Evolutionary conservation across 2,113 vertebrate genomes (phyloP), one percentile per base, ranked within the genome.

Genomic region (Progne subis): DNA sequence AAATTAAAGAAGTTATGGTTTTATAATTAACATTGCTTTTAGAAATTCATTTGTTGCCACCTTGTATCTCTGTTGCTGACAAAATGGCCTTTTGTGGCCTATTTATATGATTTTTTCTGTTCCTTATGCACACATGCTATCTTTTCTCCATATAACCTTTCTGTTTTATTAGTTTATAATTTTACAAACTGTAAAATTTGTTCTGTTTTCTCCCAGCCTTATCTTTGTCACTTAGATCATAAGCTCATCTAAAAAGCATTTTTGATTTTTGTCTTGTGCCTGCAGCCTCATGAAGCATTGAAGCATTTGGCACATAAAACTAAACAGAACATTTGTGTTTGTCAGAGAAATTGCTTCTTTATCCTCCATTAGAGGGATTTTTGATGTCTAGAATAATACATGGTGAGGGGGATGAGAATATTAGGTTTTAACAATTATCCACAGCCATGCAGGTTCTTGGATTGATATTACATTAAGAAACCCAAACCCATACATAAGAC

Each of bases 401-500:
- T 79, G 37, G 3, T 53, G 43, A 19, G 17, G 7, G 7, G 14
- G 3, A 39, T 71, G 61, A 68, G 13, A 52, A 6, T 69, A 34
- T 24, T 69, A 37, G 12, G 43, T 80, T 77, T 76, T 65, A 39
- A 52, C 32, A 52, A 3, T 37, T 72, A 9, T 21, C 28, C 60
- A 3, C 2, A 5, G 44, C 43, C 26, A 6, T 55, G 18, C 21
- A 67, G 15, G 8, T 56, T 94, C 64, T 76, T 86, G 17, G 32
- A n/a, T 26, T 81, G 28, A 52, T 8, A 2, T 56, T 78, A 25
- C 13, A 16, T 86, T 50, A 43, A 20, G 63, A 78, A 92, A 41
- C 1, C 1, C 15, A 70, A 53, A 57, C 12, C 13, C 0, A 0
- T 67, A 12, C 12, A 2, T 39, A 32, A 31, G 43, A 77, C n/a